Percentiles rank a stretch among this genome's conserved stretches.
Conservation (phyloP, 1,140 invertebrate species). For the Psix sp. region DNA sequence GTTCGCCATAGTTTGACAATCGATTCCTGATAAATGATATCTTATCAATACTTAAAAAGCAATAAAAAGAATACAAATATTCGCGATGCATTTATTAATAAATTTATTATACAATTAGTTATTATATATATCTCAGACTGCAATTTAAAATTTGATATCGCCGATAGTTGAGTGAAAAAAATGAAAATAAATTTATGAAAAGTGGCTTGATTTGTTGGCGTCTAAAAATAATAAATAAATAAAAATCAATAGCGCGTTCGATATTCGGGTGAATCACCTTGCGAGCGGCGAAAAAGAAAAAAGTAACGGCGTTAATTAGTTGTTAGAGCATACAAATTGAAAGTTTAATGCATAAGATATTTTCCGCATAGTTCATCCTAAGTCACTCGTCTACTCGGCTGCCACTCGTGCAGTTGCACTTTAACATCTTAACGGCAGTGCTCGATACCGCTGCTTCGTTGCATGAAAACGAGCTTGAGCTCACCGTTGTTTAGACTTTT, state of each 20-base stretch:
- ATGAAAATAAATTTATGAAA: no score
- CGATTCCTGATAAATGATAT: slow-evolving; percentile 40
- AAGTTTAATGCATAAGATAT: slow-evolving; percentile 24
- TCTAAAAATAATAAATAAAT: no score
- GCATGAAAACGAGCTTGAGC: slow-evolving; percentile 20
- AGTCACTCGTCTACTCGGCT: slow-evolving; percentile 24
- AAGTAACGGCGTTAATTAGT: slow-evolving; percentile 15
- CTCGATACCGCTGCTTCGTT: slow-evolving; percentile 25
- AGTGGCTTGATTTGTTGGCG: no score
- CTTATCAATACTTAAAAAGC: slow-evolving; percentile 27
- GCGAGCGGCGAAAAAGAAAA: background rate
- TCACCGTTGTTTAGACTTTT: slow-evolving; percentile 17
- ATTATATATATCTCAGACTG: no score
- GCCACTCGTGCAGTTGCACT: slow-evolving; percentile 26
- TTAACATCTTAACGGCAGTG: slow-evolving; percentile 43
- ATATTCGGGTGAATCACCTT: no score
- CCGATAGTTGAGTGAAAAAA: no score
- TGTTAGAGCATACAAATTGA: slow-evolving; percentile 6
- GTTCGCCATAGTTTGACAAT: slow-evolving; percentile 37
- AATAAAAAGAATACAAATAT: background rate
- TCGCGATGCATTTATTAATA: background rate
- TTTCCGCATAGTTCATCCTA: slow-evolving; percentile 21
- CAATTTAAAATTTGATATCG: no score
- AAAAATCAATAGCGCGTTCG: no score
- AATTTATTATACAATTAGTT: no score